Base-by-base conservation (phyloP, 1,140 invertebrate species). In the Drosophila gunungcola region DNA sequence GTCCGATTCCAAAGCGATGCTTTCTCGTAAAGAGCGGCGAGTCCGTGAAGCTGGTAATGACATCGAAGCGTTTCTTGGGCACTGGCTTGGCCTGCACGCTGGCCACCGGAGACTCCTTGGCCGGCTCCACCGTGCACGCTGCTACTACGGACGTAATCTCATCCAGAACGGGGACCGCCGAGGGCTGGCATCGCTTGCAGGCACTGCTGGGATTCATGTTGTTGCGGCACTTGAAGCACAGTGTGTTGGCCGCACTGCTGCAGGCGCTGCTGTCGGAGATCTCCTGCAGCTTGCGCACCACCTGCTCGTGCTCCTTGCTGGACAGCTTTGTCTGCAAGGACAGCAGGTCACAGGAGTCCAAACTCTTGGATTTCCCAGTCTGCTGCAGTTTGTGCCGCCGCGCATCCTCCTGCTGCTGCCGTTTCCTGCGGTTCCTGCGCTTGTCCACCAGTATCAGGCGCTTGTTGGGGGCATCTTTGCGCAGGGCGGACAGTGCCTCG, bases 301-400 rank as follows among this genome's bases (percentile, higher is more conserved):
- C 73, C 46, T 84, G 89, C n/a, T 92, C 90, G 42, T 75, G 70
- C 45, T 92, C 84, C 54, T 92, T 92, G 67, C 80, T 90, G 49
- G 67, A 80, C 53, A 76, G 45, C 43, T 88, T 92, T 13, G 78
- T 78, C 49, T 91, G 91, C 56, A 76, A 60, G 32, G 82, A 82
- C 1, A 92, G 63, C 32, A 92, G 55, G 60, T 97, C 96, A 75
- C 96, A 96, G 0, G 96, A 97, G 91, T 97, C 97, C 10, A 97
- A 93, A 85, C 96, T 97, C 73, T 95, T 95, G 0, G 96, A 97
- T 89, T 97, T 97, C 0, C 96, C 96, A 75, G 95, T 96, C 62
- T 95, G 95, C 56, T 95, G 95, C 6, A 97, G 91, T 69, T 95
- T 94, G 0, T 95, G 93, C 25, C 94, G 93, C 3, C 82, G 49